Percentiles rank a stretch among this genome's conserved stretches.
These are phyloP conservation scores for Belonocnema kinseyi DNA, from an alignment of 1,140 invertebrate genomes.

Conservation along the genomic window DNA sequence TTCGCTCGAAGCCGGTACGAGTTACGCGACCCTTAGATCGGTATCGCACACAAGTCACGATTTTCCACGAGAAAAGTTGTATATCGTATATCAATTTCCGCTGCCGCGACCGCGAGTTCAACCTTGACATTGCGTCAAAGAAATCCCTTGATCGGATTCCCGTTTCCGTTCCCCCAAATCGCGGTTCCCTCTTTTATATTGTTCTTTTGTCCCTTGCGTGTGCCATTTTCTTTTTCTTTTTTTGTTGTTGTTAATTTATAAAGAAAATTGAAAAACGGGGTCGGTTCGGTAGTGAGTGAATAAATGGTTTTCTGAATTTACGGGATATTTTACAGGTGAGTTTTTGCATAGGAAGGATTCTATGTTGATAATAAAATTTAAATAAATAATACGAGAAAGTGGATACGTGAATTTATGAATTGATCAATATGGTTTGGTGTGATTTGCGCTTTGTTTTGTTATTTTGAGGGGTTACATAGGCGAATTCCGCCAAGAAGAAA, in stretches of 20 bases:
- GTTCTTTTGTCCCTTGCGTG: not conserved
- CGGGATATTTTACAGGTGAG: not conserved
- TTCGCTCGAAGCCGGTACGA: constrained; percentile 28
- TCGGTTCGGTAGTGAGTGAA: constrained; percentile 20
- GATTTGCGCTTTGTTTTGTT: too few species aligned
- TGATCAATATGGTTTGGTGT: too few species aligned
- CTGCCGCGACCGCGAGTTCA: constrained; percentile 8
- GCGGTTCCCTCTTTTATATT: constrained; percentile 7
- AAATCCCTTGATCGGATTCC: not conserved
- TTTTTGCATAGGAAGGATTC: not conserved
- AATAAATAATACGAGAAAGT: not conserved
- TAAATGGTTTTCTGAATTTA: constrained; percentile 14
- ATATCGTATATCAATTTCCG: not conserved
- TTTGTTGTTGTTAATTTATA: not conserved
- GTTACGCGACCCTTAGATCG: constrained; percentile 33
- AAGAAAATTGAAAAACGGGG: not conserved
- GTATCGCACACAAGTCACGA: constrained; percentile 34
- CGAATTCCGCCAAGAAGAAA: too few species aligned
- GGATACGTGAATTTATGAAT: not conserved
- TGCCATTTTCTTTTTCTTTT: not conserved
- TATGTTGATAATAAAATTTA: not conserved
- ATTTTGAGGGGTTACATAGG: too few species aligned
- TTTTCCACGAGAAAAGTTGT: not conserved
- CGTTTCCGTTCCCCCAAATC: not conserved
- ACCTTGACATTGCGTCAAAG: constrained; percentile 16